Percentiles rank a stretch among this genome's conserved stretches.
These are phyloP conservation scores for Coenonympha arcania DNA, from an alignment of 2,888 invertebrate species.

Conservation along the genomic window DNA sequence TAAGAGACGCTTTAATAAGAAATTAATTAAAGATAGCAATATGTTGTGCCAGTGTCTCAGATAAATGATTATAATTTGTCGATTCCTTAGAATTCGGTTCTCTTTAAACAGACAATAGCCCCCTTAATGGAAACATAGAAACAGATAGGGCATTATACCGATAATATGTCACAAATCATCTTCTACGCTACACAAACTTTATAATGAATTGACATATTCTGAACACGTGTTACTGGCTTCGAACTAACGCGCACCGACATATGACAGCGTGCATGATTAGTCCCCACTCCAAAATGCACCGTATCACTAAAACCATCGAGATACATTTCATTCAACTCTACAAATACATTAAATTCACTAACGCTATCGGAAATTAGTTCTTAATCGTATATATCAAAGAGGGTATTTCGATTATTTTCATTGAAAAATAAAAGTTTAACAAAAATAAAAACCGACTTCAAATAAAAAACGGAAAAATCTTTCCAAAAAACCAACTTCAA, in stretches of 20 bases:
- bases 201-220: conserved; percentile 73
- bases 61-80: conserved; percentile 61
- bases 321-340: conserved; percentile 22
- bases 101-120: conserved; percentile 60
- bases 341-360: conserved; percentile 24
- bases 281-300: conserved; percentile 26
- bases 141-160: conserved; percentile 66
- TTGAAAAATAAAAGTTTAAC: no score
- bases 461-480: no score
- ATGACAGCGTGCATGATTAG: conserved; percentile 30
- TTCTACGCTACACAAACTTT: conserved; percentile 65
- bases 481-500: no score
- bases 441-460: no score
- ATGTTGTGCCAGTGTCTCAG: conserved; percentile 37
- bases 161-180: conserved; percentile 74
- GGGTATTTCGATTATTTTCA: conserved; percentile 28
- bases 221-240: conserved; percentile 57
- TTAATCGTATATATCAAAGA: conserved; percentile 30
- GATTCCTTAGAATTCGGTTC: conserved; percentile 60
- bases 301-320: conserved; percentile 25
- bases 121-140: conserved; percentile 56
- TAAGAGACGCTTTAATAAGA: conserved; percentile 40
- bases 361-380: conserved; percentile 33
- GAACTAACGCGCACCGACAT: conserved; percentile 35
- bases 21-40: conserved; percentile 53